Base-by-base conservation (phyloP, 2,797 vertebrate species). In the Phyllotis vaccarum region DNA sequence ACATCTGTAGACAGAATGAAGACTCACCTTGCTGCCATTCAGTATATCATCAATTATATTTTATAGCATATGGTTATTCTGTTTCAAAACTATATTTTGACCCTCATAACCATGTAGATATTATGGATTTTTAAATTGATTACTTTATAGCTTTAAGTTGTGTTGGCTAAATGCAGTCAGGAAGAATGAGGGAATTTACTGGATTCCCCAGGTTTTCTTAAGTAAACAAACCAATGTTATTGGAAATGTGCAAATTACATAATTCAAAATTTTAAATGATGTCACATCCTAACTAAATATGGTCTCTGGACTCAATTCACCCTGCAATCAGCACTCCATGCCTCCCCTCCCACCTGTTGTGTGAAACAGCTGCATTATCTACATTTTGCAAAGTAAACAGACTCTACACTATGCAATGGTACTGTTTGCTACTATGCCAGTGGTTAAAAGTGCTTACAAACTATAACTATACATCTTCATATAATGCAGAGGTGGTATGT, bases 301-400 rank as follows among this genome's bases (percentile, higher is more conserved):
- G 86, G 3, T 80, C 86, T 76, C 80, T 89, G 74, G 62, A 96
- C 85, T 89, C 93, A 49, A 86, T 96, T 96, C 70, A 37, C 86
- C 93, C 93, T 90, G 37, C 88, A 94, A 34, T 95, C 75, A 96
- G 90, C 91, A 70, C 1, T 5, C n/a, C 93, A 27, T n/a, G n/a
- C n/a, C 75, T 88, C 68, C 68, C 91, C 93, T 14, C 81, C 56
- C 92, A 16, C 88, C 34, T 91, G 93, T 10, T 96, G 83, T 92
- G 74, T n/a, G 62, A 96, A 97, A 79, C 76, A 98, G 90, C 70
- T 90, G 58, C 88, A 83, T 96, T 97, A 93, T 96, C 91, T 97
- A 17, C 58, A 93, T 97, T 98, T 97, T 72, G 6, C 93, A 88
- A 97, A 97, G 89, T 95, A 97, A 98, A 80, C 89, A 88, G 95